Percentiles rank a stretch among this genome's conserved stretches.
Conservation (phyloP, 2,888 invertebrate species). For the Rhimphoctona megacephalus region DNA sequence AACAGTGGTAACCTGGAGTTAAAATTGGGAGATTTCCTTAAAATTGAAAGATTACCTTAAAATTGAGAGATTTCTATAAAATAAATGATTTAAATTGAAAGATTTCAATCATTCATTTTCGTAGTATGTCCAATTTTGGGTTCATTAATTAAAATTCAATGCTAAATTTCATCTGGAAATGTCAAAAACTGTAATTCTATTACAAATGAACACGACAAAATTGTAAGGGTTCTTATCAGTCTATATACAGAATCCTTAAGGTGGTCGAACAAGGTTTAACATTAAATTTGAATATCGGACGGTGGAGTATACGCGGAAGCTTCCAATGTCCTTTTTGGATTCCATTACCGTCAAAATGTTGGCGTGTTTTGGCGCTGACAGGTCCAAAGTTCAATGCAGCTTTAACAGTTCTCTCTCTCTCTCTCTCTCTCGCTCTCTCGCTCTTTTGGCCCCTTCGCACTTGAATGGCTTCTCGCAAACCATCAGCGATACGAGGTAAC, state of each 20-base stretch:
- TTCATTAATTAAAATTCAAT: too few relatives aligned
- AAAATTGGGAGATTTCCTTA: too few relatives aligned
- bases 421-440: not conserved
- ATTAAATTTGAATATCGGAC: not conserved
- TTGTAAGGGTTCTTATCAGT: not conserved
- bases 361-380: not conserved
- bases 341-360: not conserved
- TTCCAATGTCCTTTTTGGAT: not conserved
- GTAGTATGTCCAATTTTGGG: too few relatives aligned
- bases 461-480: constrained; percentile 38
- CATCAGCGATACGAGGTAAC: constrained; percentile 22
- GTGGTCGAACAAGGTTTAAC: not conserved
- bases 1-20: too few relatives aligned
- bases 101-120: too few relatives aligned
- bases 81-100: too few relatives aligned
- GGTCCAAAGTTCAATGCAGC: not conserved
- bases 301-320: not conserved
- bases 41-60: too few relatives aligned
- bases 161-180: not conserved
- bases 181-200: not conserved
- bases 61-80: too few relatives aligned
- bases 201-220: not conserved
- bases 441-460: not conserved
- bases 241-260: not conserved
- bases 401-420: not conserved